Percentiles rank a stretch among this genome's conserved stretches.
Conservation (phyloP, 2,797 vertebrate genomes). For the Sebastes hubbsi region DNA sequence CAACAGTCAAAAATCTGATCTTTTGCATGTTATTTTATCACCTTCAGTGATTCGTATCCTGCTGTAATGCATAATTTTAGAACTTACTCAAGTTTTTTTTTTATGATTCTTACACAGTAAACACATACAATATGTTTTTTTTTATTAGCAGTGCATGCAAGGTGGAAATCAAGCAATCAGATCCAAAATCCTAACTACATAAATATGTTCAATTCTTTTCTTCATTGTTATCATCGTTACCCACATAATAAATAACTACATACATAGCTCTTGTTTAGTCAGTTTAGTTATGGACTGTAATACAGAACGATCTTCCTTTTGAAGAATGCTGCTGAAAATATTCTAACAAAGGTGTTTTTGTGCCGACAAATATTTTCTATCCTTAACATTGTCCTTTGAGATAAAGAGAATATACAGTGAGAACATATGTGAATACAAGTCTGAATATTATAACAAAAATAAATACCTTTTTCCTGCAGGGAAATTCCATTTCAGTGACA, state of each 20-base stretch:
- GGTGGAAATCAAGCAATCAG: constrained; percentile 58
- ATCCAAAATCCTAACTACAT: constrained; percentile 58
- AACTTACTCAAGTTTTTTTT: constrained; percentile 3
- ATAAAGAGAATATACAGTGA: background rate
- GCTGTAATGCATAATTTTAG: background rate
- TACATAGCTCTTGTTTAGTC: constrained; percentile 20
- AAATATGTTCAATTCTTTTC: constrained; percentile 39
- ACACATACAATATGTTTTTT: constrained; percentile 34
- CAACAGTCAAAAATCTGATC: background rate
- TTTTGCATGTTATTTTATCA: background rate
- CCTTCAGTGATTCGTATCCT: background rate
- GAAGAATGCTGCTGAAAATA: constrained; percentile 11
- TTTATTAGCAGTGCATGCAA: constrained; percentile 70
- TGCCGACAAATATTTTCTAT: constrained; percentile 1
- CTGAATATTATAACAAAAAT: constrained; percentile 41
- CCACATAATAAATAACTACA: constrained; percentile 36
- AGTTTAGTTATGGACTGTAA: constrained; percentile 12
- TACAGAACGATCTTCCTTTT: constrained; percentile 4
- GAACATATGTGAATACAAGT: constrained; percentile 7
- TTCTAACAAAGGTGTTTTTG: constrained; percentile 3
- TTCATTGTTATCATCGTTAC: constrained; percentile 19
- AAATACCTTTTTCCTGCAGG: constrained; percentile 37
- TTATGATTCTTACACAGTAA: constrained; percentile 41
- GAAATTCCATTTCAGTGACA: background rate
- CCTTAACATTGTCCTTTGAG: constrained; percentile 3